Evolutionary conservation across 92 coral and sea anemone species (phyloP).

Genomic region (Anthopleura xanthogrammica): DNA sequence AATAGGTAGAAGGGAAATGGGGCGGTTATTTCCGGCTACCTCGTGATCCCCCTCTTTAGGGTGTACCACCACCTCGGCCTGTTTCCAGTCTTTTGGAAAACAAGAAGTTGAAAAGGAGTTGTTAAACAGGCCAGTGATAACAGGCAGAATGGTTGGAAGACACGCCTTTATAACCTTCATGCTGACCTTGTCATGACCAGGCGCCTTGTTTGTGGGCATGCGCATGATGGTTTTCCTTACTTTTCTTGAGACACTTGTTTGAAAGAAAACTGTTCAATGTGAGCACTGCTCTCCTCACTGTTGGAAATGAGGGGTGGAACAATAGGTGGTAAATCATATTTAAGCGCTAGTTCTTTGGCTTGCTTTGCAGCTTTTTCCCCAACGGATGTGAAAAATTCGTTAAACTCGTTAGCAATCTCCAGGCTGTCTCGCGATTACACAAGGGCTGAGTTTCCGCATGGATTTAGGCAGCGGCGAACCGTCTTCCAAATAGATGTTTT

Average conservation of each 20-base stretch:
- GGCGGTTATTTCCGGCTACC: too few relatives aligned
- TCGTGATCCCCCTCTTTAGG: too few relatives aligned
- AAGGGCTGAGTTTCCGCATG: conserved; percentile 19
- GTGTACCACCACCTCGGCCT: too few relatives aligned
- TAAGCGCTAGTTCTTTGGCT: conserved; percentile 19
- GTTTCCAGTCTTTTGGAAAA: too few relatives aligned
- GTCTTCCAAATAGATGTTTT: conserved; percentile 62
- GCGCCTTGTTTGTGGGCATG: conserved; percentile 35
- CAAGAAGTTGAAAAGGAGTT: conserved; percentile 18
- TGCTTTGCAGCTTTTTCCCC: conserved; percentile 32
- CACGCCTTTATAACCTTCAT: conserved; percentile 35
- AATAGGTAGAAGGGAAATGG: too few relatives aligned
- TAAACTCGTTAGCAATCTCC: conserved; percentile 47
- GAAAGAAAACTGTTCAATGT: conserved; percentile 5
- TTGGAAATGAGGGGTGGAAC: neutral
- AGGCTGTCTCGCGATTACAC: conserved; percentile 34
- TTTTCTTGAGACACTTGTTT: conserved; percentile 22
- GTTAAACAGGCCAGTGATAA: too few relatives aligned
- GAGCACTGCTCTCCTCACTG: neutral
- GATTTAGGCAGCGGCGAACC: conserved; percentile 42
- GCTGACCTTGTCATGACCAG: conserved; percentile 31
- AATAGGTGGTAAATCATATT: conserved; percentile 20
- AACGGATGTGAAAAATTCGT: conserved; percentile 33
- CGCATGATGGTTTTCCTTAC: conserved; percentile 24
- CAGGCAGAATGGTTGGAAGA: conserved; percentile 40